phyloP scores from a whole-genome alignment of 2,888 invertebrate genomes.

The Euzetes globulus region DNA sequence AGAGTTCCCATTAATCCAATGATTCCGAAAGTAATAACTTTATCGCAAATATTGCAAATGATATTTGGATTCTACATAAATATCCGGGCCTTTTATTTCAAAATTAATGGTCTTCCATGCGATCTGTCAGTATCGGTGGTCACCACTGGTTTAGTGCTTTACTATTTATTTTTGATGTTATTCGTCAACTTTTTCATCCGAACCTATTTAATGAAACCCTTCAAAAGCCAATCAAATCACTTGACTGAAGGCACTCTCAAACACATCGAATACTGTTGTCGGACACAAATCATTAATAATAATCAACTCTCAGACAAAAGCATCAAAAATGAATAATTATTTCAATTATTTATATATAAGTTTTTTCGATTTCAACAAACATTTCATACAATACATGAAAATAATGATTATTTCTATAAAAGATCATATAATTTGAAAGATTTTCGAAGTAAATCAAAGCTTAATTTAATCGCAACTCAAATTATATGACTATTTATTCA shows the following conservation, averaged over 20 bases:
- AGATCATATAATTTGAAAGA: no score
- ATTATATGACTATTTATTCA: no score
- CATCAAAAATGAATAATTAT: background rate
- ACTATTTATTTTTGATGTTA: constrained; percentile 83
- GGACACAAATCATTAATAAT: background rate
- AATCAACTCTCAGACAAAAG: background rate
- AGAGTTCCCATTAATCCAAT: constrained; percentile 66
- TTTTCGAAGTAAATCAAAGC: no score
- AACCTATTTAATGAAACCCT: constrained; percentile 56
- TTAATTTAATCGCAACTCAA: no score
- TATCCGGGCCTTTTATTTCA: constrained; percentile 69
- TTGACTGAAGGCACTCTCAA: background rate
- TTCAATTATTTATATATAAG: no score
- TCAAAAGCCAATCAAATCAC: background rate
- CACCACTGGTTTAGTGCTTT: constrained; percentile 80
- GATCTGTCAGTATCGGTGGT: constrained; percentile 77
- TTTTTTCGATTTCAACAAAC: no score
- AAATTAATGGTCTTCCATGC: constrained; percentile 61
- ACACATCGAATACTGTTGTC: background rate
- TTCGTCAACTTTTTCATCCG: constrained; percentile 91
- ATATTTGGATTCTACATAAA: constrained; percentile 82
- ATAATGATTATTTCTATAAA: no score
- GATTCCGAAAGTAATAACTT: constrained; percentile 82
- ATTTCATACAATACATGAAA: no score
- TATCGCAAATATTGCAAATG: constrained; percentile 86